Base-by-base conservation (phyloP, 2,888 invertebrate species). In the Latrodectus elegans region DNA sequence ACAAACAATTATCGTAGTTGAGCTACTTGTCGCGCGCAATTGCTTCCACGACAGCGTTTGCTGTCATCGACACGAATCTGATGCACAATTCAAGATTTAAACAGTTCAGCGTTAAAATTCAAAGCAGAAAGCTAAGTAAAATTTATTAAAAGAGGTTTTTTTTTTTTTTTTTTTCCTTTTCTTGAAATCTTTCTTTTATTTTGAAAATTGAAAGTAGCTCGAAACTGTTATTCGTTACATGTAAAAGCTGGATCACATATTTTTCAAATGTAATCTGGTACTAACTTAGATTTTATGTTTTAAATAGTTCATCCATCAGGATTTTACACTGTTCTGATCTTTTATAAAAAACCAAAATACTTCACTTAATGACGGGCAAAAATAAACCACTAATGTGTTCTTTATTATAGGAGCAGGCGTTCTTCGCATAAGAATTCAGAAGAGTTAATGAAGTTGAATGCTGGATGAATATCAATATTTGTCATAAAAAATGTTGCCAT, bases 291-390 rank as follows among this genome's bases (percentile, higher is more conserved):
- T 52, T 76, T 84, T 84, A 73, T 65, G 52, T 72, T 81, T 67
- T 76, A 71, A 86, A 75, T 71, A 52, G 72, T 22, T 72, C 64
- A 60, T 86, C 71, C 71, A 86, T 86, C 86, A 81, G 86, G 86
- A 81, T 86, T 86, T 76, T 53, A 67, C 10, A 38, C 60, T 15
- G 22, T 22, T 22, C 22, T 22, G 22, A 22, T 22, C 22, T 22
- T 22, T 22, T 22, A 1, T 38, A 6, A 38, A 6, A 38, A 38
- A 38, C 38, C 4, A 38, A 38, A 38, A 38, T 6, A 38, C 38
- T 38, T 38, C 38, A 0, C 38, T 38, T 38, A 38, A 38, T 4
- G 38, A 38, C 38, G 6, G 17, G 51, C 17, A 82, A 76, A 55
- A 65, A 84, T 49, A 73, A 80, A 51, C 8, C 65, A 14, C 26